These are phyloP conservation scores for Diloba caeruleocephala DNA, from an alignment of 2,888 invertebrate species.

Conservation along the genomic window DNA sequence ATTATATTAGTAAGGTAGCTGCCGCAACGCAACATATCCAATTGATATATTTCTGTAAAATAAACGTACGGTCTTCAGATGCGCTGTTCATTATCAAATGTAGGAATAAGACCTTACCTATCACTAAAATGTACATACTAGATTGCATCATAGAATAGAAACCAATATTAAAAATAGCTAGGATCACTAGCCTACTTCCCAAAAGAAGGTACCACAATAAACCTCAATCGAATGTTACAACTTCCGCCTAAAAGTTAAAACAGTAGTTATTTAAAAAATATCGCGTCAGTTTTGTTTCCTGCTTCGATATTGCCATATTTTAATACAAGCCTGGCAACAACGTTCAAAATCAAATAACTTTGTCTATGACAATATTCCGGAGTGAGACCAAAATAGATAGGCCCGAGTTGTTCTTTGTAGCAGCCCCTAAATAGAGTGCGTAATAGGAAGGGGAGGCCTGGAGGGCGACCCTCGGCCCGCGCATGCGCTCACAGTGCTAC, in stretches of 20 bases:
- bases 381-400: constrained; percentile 86
- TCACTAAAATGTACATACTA: not conserved
- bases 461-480: constrained; percentile 72
- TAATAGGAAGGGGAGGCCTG: constrained; percentile 84
- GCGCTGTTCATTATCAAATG: too few relatives aligned
- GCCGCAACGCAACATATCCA: too few relatives aligned
- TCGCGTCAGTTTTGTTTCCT: constrained; percentile 58
- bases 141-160: not conserved
- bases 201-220: not conserved
- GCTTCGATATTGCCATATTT: constrained; percentile 54
- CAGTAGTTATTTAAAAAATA: constrained; percentile 38
- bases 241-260: constrained; percentile 16
- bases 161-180: constrained; percentile 1
- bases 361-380: constrained; percentile 83
- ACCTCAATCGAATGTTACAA: not conserved
- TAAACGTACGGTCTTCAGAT: too few relatives aligned
- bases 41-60: too few relatives aligned
- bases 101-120: too few relatives aligned
- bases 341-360: constrained; percentile 79
- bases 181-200: not conserved
- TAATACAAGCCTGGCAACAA: constrained; percentile 55
- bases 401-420: constrained; percentile 83
- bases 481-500: constrained; percentile 73
- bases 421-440: constrained; percentile 88
- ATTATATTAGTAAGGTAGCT: too few relatives aligned